Percentiles rank a stretch among this genome's conserved stretches.
Evolutionary conservation across 2,888 invertebrate genomes (phyloP).

Genomic region (Nomada fucata): DNA sequence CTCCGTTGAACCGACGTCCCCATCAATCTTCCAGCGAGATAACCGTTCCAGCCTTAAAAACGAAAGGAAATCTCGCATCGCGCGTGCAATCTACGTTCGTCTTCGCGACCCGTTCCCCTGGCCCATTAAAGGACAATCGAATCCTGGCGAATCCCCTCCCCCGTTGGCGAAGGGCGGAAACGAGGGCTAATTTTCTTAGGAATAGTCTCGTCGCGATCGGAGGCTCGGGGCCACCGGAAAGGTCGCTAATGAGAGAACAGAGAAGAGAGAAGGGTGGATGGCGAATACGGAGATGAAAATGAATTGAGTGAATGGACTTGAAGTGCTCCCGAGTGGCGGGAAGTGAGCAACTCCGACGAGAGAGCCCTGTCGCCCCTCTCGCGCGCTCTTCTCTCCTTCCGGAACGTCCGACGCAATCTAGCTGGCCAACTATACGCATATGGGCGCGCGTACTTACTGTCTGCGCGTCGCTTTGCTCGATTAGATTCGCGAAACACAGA

Average conservation of each 20-base stretch:
- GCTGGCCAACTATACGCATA: constrained; percentile 39
- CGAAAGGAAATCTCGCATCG: no score
- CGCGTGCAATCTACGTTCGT: neutral
- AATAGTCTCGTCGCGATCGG: constrained; percentile 70
- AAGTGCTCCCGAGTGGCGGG: constrained; percentile 83
- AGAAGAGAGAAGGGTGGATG: constrained; percentile 78
- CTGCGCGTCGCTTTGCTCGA: constrained; percentile 16
- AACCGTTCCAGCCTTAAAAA: no score
- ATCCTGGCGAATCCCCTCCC: constrained; percentile 59
- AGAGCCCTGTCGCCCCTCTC: constrained; percentile 56
- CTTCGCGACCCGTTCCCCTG: neutral
- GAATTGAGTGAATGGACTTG: constrained; percentile 83
- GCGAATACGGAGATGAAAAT: constrained; percentile 82
- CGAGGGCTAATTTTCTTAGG: constrained; percentile 79
- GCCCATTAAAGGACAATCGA: constrained; percentile 66
- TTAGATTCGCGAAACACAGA: neutral
- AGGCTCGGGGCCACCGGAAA: constrained; percentile 79
- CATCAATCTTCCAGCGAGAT: neutral
- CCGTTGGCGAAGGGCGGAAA: constrained; percentile 57
- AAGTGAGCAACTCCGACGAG: constrained; percentile 81
- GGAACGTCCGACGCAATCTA: constrained; percentile 68
- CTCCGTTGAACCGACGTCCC: neutral
- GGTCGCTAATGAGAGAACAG: constrained; percentile 81
- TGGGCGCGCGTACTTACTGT: neutral
- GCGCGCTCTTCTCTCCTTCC: constrained; percentile 55